Evolutionary conservation across 2,797 vertebrate genomes (phyloP).

Genomic region (Bufotes viridis): DNA sequence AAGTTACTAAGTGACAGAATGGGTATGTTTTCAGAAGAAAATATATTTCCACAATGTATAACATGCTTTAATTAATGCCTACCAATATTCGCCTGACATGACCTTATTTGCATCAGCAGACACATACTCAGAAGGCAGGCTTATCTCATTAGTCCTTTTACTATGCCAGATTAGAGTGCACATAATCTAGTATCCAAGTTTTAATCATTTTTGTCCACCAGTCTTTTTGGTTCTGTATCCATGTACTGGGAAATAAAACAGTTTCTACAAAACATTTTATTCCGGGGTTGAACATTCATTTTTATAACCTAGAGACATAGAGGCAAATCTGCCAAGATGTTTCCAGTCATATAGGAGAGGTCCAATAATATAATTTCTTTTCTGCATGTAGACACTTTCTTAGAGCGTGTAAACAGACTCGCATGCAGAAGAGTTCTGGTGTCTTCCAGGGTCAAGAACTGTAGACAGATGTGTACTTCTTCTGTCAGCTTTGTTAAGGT

Average conservation of each 20-base stretch:
- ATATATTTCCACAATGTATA: constrained; percentile 4
- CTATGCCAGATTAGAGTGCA: constrained; percentile 43
- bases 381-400: not conserved
- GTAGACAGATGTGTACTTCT: constrained; percentile 1
- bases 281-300: not conserved
- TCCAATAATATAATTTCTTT: not conserved
- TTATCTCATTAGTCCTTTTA: constrained; percentile 56
- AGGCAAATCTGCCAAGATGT: constrained; percentile 35
- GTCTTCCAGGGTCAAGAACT: not conserved
- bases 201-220: constrained; percentile 41
- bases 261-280: constrained; percentile 39
- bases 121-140: constrained; percentile 35
- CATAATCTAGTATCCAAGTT: constrained; percentile 50
- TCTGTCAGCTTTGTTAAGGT: constrained; percentile 3
- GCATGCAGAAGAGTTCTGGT: constrained; percentile 9
- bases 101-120: constrained; percentile 51
- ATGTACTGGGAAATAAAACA: constrained; percentile 31
- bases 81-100: constrained; percentile 31
- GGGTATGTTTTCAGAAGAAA: not conserved
- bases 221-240: constrained; percentile 30
- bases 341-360: constrained; percentile 12
- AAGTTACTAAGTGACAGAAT: not conserved
- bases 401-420: not conserved
- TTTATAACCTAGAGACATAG: constrained; percentile 30
- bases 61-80: not conserved